Conservation (phyloP, 2,888 invertebrate genomes). For the Tipula confusa region DNA sequence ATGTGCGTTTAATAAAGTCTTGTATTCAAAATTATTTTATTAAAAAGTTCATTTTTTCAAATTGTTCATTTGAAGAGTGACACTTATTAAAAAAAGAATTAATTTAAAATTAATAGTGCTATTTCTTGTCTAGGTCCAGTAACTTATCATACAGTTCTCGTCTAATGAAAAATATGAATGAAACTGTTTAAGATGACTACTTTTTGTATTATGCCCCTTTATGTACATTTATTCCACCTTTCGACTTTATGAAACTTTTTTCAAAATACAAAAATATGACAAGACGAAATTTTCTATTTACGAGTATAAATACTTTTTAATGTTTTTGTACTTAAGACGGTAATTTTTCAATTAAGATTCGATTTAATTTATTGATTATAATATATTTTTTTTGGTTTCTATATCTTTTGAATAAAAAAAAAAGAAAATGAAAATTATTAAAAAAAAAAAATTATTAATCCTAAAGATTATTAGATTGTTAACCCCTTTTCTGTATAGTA, state of each 20-base stretch:
- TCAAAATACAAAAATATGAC: neutral
- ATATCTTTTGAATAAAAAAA: no score
- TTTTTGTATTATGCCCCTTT: neutral
- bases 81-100: no score
- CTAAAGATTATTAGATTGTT: slow-evolving; percentile 5
- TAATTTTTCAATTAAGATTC: slow-evolving; percentile 25
- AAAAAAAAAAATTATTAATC: neutral
- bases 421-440: no score
- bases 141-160: no score
- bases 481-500: neutral
- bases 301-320: neutral
- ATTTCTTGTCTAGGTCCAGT: no score
- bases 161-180: neutral
- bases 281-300: neutral
- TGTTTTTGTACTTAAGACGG: neutral
- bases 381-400: slow-evolving; percentile 3
- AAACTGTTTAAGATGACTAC: neutral
- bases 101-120: no score
- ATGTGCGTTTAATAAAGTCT: no score
- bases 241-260: slow-evolving; percentile 3
- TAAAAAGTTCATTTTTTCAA: no score
- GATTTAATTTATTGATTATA: slow-evolving; percentile 9
- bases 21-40: no score
- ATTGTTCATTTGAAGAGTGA: no score
- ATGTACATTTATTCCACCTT: neutral